Evolutionary conservation across 37 sponge, comb jelly and placozoan genomes (phyloP).

Genomic region (Chondrilla cf. caribensis): DNA sequence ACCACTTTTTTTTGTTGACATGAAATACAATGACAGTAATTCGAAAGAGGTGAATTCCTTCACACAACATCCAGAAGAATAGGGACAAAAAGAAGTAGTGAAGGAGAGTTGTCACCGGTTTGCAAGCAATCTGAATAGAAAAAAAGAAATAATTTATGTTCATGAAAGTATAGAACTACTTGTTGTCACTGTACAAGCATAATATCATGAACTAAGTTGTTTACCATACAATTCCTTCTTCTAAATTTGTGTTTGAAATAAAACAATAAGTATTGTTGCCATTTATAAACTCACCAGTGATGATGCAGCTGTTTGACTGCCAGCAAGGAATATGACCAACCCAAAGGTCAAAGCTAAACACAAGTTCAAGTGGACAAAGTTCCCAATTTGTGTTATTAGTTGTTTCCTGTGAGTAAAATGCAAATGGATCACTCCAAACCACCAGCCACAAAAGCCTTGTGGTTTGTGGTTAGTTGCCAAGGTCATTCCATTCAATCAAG

Average conservation of each 20-base stretch:
- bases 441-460: too few species aligned
- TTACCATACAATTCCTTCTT: too few species aligned
- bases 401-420: background rate
- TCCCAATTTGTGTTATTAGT: background rate
- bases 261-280: too few species aligned
- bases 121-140: background rate
- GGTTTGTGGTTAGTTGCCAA: too few species aligned
- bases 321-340: background rate
- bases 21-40: background rate
- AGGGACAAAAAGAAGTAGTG: constrained; percentile 21
- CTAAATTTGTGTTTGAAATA: too few species aligned
- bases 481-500: too few species aligned
- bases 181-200: too few species aligned
- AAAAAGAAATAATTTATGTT: background rate
- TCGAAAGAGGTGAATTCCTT: background rate
- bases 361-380: constrained; percentile 10
- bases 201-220: too few species aligned
- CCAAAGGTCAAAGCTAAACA: background rate
- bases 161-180: background rate
- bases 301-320: background rate
- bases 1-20: constrained; percentile 1
- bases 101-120: background rate
- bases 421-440: too few species aligned
- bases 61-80: constrained; percentile 15
- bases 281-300: background rate